Base-by-base conservation (phyloP, 1,140 invertebrate genomes). In the Brachionus manjavacas region DNA sequence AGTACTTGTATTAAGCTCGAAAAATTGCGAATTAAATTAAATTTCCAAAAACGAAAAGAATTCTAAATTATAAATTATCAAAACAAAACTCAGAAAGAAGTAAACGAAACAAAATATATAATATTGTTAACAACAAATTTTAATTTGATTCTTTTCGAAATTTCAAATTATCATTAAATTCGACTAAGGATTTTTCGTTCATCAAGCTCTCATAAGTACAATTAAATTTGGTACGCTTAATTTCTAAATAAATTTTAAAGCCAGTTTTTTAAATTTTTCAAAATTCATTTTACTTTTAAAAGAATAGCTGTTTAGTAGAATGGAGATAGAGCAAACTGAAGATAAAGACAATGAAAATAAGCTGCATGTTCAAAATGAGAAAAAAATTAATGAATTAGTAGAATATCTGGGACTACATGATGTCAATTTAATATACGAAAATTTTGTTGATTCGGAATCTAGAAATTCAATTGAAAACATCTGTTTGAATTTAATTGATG, bases 1-100 rank as follows among this genome's bases (percentile, higher is more conserved):
- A 41, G 68, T 72, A 72, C 68, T 41, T 41, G 35, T 16, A 72
- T 72, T 46, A 41, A 70, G 31, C 20, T 23, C 12, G 46, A 76
- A 76, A 76, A 76, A 76, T 76, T 76, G 72, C 72, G 72, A 76
- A 76, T 23, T 76, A 76, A 76, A 46, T 76, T 76, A 76, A 76
- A 76, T 76, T 76, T 76, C 25, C 25, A 74, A 74, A 41, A 74
- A 41, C 16, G 39, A 41, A 23, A 41, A 74, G 23, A 76, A 76
- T 76, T 49, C 23, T 49, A 49, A 25, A 76, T 76, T 49, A 76
- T 49, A 49, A 76, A 35, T 76, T 49, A 76, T 76, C 68, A 72
- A 39, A 72, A 39, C 31, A 43, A 20, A 41, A 39, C 31, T 12
- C 68, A 72, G 31, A 72, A 39, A 41, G 52, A 60, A 60, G 52